Evolutionary conservation across 1,140 invertebrate genomes (phyloP).

Genomic region (Akabosia matsudoensis): DNA sequence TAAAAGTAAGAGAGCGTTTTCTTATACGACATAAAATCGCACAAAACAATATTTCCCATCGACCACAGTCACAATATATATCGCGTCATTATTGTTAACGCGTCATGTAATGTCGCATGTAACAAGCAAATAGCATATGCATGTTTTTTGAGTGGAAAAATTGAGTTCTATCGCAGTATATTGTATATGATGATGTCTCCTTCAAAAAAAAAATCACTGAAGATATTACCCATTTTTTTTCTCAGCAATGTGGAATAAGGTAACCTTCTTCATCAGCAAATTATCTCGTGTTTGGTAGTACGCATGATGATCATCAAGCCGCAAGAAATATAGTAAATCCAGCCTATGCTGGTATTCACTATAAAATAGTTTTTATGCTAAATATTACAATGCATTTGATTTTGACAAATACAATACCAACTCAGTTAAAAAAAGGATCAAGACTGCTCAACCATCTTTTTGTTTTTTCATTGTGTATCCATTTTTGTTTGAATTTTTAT

Average conservation of each 20-base stretch:
- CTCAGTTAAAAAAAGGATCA: too few relatives aligned
- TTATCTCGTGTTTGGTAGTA: not conserved
- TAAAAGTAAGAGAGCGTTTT: too few relatives aligned
- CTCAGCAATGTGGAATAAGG: not conserved
- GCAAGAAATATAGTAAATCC: too few relatives aligned
- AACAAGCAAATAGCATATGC: not conserved
- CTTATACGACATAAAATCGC: not conserved
- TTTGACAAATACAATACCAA: too few relatives aligned
- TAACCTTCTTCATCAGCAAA: not conserved
- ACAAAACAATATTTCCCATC: not conserved
- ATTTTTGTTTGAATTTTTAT: too few relatives aligned
- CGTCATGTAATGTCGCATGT: not conserved
- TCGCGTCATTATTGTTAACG: not conserved
- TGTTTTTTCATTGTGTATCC: too few relatives aligned
- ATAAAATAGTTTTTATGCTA: too few relatives aligned
- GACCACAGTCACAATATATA: not conserved
- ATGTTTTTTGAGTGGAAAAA: not conserved
- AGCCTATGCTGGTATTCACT: too few relatives aligned
- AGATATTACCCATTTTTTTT: not conserved
- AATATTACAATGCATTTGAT: too few relatives aligned
- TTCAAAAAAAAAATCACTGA: not conserved
- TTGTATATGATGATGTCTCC: too few relatives aligned
- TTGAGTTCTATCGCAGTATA: not conserved
- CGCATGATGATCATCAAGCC: not conserved
- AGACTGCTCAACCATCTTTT: too few relatives aligned